A percentile compares a stretch with the other conserved stretches of the same genome.
These are phyloP conservation scores for Idris sp. DNA, from an alignment of 1,140 invertebrate species.

Conservation along the genomic window DNA sequence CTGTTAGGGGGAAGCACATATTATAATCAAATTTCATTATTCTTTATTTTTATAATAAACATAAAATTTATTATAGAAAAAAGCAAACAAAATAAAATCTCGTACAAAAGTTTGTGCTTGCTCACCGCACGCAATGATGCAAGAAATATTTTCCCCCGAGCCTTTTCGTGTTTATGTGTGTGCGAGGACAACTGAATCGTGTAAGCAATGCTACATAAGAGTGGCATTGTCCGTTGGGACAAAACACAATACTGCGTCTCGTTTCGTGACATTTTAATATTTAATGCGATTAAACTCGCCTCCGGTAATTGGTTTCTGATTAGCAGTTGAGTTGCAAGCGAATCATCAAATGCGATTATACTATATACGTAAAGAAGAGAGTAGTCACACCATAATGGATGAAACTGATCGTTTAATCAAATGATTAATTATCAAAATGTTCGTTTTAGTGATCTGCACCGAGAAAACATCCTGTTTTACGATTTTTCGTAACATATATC, in stretches of 20 bases:
- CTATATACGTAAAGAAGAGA: constrained; percentile 44
- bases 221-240: constrained; percentile 64
- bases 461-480: too few relatives aligned
- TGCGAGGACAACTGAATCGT: constrained; percentile 55
- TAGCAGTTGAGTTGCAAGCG: constrained; percentile 74
- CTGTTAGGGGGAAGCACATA: background rate
- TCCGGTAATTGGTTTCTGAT: constrained; percentile 76
- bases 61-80: too few relatives aligned
- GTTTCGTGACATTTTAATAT: constrained; percentile 73
- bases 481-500: too few relatives aligned
- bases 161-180: constrained; percentile 32
- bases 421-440: constrained; percentile 58
- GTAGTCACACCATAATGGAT: constrained; percentile 58
- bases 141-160: constrained; percentile 46
- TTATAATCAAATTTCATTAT: too few relatives aligned
- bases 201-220: constrained; percentile 55
- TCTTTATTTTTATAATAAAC: too few relatives aligned
- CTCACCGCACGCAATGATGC: too few relatives aligned
- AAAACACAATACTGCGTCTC: constrained; percentile 51
- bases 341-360: constrained; percentile 65
- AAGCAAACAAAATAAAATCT: too few relatives aligned
- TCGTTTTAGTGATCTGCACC: too few relatives aligned
- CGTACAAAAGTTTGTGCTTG: too few relatives aligned
- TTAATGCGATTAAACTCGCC: constrained; percentile 76
- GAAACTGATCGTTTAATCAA: constrained; percentile 62